Percentiles rank a stretch among this genome's conserved stretches.
These are phyloP conservation scores for Sapajus apella DNA, from an alignment of 2,113 vertebrate species.

Conservation along the genomic window DNA sequence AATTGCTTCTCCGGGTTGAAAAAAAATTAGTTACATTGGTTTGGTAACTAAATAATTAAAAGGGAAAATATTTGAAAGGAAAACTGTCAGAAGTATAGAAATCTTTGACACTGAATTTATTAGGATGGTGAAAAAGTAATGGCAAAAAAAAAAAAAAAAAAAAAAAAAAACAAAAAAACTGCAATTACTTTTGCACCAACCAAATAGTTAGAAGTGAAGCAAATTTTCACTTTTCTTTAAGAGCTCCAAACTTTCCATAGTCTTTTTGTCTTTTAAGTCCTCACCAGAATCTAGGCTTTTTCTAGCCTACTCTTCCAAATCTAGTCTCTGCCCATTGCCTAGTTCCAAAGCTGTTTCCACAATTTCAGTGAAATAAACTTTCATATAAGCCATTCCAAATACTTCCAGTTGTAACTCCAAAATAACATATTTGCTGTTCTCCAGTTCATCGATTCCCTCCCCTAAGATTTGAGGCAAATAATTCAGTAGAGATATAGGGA, in stretches of 20 bases:
- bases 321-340: no score
- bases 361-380: neutral
- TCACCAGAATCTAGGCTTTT: no score
- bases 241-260: no score
- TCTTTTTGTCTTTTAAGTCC: no score
- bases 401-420: constrained; percentile 40
- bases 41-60: constrained; percentile 81
- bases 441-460: neutral
- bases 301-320: no score
- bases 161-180: no score
- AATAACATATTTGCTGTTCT: neutral
- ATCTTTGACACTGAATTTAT: constrained; percentile 69
- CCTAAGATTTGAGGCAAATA: neutral
- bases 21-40: constrained; percentile 69
- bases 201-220: constrained; percentile 67
- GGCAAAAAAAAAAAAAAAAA: no score
- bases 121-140: no score
- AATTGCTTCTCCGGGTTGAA: constrained; percentile 72
- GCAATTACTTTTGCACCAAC: no score
- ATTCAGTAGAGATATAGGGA: neutral
- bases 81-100: constrained; percentile 68
- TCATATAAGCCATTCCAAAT: constrained; percentile 63
- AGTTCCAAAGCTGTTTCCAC: no score
- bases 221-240: neutral
- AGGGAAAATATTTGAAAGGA: constrained; percentile 57